These are phyloP conservation scores for Bicyclus anynana DNA, from an alignment of 1,140 invertebrate species.

Conservation along the genomic window DNA sequence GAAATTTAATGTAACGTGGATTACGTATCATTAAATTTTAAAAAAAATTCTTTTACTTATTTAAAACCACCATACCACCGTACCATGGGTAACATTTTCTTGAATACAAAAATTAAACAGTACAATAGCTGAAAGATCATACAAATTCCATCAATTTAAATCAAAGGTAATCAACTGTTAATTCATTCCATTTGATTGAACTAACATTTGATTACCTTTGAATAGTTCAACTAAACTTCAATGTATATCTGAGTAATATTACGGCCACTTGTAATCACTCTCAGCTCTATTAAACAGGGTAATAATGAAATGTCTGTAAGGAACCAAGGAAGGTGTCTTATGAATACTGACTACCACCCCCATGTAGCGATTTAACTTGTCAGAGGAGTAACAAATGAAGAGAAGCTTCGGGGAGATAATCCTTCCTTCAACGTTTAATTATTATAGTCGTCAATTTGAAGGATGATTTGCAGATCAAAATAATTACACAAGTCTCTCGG, in stretches of 20 bases:
- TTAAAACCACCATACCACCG: no score
- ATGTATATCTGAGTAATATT: not conserved
- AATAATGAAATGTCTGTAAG: constrained; percentile 57
- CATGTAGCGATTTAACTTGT: constrained; percentile 63
- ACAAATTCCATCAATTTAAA: no score
- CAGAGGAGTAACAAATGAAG: constrained; percentile 62
- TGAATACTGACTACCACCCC: constrained; percentile 56
- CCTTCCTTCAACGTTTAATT: constrained; percentile 51
- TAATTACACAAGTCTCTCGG: constrained; percentile 13
- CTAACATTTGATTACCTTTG: not conserved
- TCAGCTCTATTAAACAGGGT: constrained; percentile 25
- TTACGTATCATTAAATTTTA: no score
- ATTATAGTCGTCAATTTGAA: constrained; percentile 44
- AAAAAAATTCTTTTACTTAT: no score
- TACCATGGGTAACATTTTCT: no score
- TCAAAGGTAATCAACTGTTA: no score
- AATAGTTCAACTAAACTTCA: no score
- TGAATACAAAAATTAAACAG: no score
- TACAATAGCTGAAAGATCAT: no score
- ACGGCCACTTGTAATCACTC: constrained; percentile 27
- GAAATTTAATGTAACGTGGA: no score
- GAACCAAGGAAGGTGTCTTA: constrained; percentile 63
- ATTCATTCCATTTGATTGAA: no score
- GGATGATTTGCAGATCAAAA: constrained; percentile 39
- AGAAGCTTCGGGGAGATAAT: constrained; percentile 39